Conservation (phyloP, 92 coral and sea anemone genomes). For the Muricea muricata region DNA sequence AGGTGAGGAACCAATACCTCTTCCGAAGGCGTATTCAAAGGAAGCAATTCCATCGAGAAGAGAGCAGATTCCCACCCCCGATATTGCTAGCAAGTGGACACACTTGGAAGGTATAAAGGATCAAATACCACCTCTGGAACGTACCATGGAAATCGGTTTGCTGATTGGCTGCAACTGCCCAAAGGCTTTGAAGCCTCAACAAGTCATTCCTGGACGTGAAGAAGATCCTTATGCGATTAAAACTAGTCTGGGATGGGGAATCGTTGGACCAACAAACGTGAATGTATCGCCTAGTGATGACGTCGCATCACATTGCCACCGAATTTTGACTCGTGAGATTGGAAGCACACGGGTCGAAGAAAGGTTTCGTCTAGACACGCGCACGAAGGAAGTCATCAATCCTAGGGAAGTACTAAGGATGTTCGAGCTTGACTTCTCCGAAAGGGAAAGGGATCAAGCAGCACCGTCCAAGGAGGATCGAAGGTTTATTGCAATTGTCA, state of each 20-base stretch:
- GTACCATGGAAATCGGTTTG: slow-evolving; percentile 42
- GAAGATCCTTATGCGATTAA: slow-evolving; percentile 61
- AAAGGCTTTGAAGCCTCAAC: slow-evolving; percentile 54
- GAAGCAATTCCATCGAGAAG: slow-evolving; percentile 59
- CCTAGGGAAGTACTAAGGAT: slow-evolving; percentile 21
- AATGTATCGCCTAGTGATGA: neutral
- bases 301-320: neutral
- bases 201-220: slow-evolving; percentile 60
- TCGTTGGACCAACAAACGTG: slow-evolving; percentile 56
- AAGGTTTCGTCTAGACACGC: slow-evolving; percentile 52
- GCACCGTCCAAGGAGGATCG: slow-evolving; percentile 63
- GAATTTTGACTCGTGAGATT: neutral
- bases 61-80: slow-evolving; percentile 70
- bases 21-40: slow-evolving; percentile 72
- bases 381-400: slow-evolving; percentile 50
- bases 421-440: slow-evolving; percentile 66
- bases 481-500: neutral
- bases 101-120: slow-evolving; percentile 51
- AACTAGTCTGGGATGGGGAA: slow-evolving; percentile 65
- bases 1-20: slow-evolving; percentile 39
- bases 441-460: slow-evolving; percentile 11
- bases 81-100: slow-evolving; percentile 54
- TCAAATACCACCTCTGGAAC: slow-evolving; percentile 30
- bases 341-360: slow-evolving; percentile 3
- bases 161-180: slow-evolving; percentile 71